Conservation (phyloP, 2,113 vertebrate species). For the Camelus bactrianus region DNA sequence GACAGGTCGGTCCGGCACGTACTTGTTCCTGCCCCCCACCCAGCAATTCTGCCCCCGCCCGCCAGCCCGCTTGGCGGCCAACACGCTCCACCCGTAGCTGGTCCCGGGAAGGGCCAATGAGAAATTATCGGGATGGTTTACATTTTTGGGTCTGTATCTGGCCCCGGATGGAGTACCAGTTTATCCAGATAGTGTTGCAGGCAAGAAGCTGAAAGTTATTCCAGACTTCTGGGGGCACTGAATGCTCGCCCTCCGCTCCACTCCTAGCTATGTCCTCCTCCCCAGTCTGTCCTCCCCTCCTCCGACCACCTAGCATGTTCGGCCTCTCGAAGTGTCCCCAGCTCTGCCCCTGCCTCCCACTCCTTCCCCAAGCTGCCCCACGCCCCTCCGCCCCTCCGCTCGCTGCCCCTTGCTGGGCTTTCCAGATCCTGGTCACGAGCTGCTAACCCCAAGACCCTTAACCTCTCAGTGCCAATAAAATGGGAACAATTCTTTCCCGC, state of each 20-base stretch:
- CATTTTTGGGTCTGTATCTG: slow-evolving; percentile 84
- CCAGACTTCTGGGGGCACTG: not conserved
- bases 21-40: not conserved
- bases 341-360: not conserved
- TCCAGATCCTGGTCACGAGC: not conserved
- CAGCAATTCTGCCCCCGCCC: not conserved
- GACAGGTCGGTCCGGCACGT: not conserved
- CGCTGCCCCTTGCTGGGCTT: not conserved
- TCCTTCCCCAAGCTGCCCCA: not conserved
- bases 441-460: not conserved
- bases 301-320: not conserved
- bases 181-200: slow-evolving; percentile 84
- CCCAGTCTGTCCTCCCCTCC: not conserved
- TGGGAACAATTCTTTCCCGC: not conserved
- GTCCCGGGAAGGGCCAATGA: slow-evolving; percentile 18
- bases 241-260: not conserved
- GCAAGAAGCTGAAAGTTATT: slow-evolving; percentile 80
- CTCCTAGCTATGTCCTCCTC: not conserved
- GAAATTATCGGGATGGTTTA: slow-evolving; percentile 85
- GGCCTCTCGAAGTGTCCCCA: not conserved
- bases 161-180: slow-evolving; percentile 80
- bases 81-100: not conserved
- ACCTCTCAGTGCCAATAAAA: not conserved
- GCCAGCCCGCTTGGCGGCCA: not conserved
- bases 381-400: not conserved